Evolutionary conservation across 2,797 vertebrate genomes (phyloP).

Genomic region (Morus bassanus): DNA sequence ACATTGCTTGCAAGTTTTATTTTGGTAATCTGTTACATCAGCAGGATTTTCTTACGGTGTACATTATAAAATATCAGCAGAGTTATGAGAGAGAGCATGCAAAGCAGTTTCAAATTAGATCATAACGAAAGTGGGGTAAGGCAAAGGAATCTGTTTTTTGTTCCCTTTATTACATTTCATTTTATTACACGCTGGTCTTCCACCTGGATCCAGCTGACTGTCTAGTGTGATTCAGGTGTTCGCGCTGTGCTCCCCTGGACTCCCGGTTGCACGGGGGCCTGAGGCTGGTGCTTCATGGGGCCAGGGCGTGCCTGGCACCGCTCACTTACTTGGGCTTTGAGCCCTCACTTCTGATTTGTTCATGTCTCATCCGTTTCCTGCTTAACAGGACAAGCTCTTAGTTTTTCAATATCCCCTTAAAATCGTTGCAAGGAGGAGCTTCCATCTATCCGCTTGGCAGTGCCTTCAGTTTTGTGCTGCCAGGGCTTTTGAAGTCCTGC

Average conservation of each 20-base stretch:
- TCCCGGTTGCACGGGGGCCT: rapidly evolving
- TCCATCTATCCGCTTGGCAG: not conserved
- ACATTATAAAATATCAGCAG: not conserved
- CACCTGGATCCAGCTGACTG: not conserved
- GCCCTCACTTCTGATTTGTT: not conserved
- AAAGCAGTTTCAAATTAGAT: not conserved
- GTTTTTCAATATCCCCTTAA: not conserved
- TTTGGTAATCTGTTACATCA: not conserved
- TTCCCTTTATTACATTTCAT: not conserved
- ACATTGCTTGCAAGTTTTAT: not conserved
- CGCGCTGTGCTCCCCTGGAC: not conserved
- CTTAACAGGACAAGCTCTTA: not conserved
- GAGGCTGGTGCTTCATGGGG: not conserved
- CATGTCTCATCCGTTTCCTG: not conserved
- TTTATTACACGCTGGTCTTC: not conserved
- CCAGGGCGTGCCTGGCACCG: not conserved
- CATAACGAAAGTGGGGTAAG: not conserved
- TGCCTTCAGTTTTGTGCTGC: not conserved
- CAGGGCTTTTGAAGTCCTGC: not conserved
- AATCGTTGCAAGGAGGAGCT: not conserved
- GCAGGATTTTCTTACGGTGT: not conserved
- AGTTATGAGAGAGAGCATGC: not conserved
- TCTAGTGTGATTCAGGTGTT: not conserved
- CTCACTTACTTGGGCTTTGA: not conserved
- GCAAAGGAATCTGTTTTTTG: not conserved